Percentiles rank a stretch among this genome's conserved stretches.
Evolutionary conservation across 1,140 invertebrate species (phyloP).

Genomic region (Pararge aegeria): DNA sequence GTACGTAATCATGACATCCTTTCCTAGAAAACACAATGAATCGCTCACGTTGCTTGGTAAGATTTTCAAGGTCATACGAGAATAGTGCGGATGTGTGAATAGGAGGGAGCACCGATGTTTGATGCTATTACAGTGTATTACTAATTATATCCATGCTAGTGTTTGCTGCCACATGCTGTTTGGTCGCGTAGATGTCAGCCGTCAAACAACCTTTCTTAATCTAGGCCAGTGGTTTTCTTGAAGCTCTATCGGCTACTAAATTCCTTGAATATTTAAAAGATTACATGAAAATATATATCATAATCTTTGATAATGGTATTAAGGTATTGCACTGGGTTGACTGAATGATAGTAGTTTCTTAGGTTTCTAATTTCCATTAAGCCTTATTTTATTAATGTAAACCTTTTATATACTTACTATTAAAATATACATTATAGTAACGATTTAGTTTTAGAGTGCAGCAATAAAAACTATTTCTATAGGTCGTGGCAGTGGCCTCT

Average conservation of each 20-base stretch:
- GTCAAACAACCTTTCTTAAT: conserved; percentile 16
- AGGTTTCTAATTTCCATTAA: too few relatives aligned
- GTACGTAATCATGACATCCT: conserved; percentile 30
- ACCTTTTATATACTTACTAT: not conserved
- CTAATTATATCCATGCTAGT: conserved; percentile 55
- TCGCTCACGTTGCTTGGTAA: conserved; percentile 40
- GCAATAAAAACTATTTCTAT: conserved; percentile 6
- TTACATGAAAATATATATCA: too few relatives aligned
- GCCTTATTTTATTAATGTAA: too few relatives aligned
- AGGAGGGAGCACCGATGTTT: conserved; percentile 51
- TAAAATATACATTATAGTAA: not conserved
- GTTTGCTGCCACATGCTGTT: conserved; percentile 31
- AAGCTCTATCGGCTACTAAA: not conserved
- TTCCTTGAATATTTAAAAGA: too few relatives aligned
- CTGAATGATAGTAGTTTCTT: too few relatives aligned
- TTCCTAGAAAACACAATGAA: conserved; percentile 38
- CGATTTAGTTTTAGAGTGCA: not conserved
- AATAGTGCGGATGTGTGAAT: conserved; percentile 57
- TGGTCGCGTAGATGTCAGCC: conserved; percentile 42
- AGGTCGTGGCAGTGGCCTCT: conserved; percentile 7
- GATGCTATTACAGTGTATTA: conserved; percentile 39
- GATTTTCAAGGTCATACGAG: conserved; percentile 52
- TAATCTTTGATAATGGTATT: too few relatives aligned
- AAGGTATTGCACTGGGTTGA: too few relatives aligned
- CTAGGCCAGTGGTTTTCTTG: conserved; percentile 9